Evolutionary conservation across 2,797 vertebrate genomes (phyloP), one percentile per base, ranked within the genome.

Genomic region (Leptatherina wallacei): DNA sequence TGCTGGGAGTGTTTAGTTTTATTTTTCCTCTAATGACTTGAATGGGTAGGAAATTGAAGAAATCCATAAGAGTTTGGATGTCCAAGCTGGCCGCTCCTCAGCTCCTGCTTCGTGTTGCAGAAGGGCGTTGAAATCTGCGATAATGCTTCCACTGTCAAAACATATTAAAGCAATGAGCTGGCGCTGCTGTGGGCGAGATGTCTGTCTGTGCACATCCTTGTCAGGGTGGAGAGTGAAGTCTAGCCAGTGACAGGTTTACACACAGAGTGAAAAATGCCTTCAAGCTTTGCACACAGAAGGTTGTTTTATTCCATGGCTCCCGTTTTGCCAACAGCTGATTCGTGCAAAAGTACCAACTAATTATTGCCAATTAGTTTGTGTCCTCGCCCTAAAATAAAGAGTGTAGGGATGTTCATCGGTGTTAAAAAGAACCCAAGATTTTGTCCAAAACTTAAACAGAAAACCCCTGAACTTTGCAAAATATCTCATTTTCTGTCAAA

Each of bases 121-220:
- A 92, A 88, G 85, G 84, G 71, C 68, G 75, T 73, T 22, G 42
- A 81, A 90, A 85, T 89, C 65, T 59, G 83, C 59, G 78, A 72
- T 83, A 70, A 82, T 54, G 70, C 74, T 70, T 82, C 75, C 64
- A 75, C 87, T 89, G 91, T 93, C 88, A 89, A 84, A 89, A 83
- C 81, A 71, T 80, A 92, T 93, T 90, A 90, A 77, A 47, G 87
- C 87, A 83, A 66, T 58, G 79, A 88, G 80, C 81, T 79, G 73
- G 80, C 64, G 59, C 68, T 82, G 82, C 89, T 89, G 80, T 89
- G 86, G 90, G 89, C 74, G 81, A 89, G 84, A 83, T 70, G 86
- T 88, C 87, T 88, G 81, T 69, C 82, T 85, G 71, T 47, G 69
- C 55, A 54, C 67, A 59, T 69, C 58, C 55, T 32, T 71, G 74